These are phyloP conservation scores for Paguma larvata DNA, from an alignment of 2,797 vertebrate genomes.

Conservation along the genomic window DNA sequence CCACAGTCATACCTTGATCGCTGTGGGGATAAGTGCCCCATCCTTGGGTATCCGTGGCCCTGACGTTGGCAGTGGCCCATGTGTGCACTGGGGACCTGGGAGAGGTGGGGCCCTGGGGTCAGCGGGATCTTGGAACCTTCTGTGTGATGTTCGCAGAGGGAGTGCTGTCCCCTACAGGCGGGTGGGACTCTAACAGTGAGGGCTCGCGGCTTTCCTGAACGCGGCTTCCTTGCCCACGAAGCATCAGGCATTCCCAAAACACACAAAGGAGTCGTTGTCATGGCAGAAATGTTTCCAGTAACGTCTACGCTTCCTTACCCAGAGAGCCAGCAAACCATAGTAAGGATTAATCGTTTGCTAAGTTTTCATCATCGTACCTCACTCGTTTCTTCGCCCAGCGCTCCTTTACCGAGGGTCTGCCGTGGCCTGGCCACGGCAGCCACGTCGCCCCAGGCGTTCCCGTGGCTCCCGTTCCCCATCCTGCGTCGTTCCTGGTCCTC, in stretches of 20 bases:
- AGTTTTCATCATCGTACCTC: not conserved
- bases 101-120: no score
- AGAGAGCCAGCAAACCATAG: accelerated
- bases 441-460: accelerated
- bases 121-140: not conserved
- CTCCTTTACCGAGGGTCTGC: not conserved
- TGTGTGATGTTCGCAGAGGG: not conserved
- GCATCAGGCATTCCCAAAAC: not conserved
- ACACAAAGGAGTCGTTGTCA: not conserved
- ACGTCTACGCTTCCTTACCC: accelerated
- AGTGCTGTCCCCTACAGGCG: accelerated
- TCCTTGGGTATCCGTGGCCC: accelerated
- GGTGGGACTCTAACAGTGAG: accelerated
- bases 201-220: not conserved
- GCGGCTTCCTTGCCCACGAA: not conserved
- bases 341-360: accelerated
- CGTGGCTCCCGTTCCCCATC: accelerated
- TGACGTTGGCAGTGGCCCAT: not conserved
- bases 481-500: no score
- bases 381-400: not conserved
- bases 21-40: not conserved
- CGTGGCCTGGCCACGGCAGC: accelerated
- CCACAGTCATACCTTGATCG: accelerated
- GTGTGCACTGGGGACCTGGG: not conserved
- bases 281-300: not conserved